These are phyloP conservation scores for Enteromius fasciolatus DNA, from an alignment of 2,797 vertebrate genomes.

Conservation along the genomic window DNA sequence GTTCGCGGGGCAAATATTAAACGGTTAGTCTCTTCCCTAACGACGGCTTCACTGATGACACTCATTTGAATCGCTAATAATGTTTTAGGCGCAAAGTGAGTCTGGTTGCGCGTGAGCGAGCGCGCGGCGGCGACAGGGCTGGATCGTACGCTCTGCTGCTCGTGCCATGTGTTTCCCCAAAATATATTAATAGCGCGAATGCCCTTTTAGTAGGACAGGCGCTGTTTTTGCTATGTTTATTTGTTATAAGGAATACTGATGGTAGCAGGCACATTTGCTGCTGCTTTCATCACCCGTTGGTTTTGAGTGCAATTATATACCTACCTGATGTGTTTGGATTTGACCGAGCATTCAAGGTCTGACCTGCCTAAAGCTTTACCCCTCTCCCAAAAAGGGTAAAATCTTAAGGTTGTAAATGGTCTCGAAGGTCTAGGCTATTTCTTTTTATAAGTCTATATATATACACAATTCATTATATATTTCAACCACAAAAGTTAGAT, in stretches of 20 bases:
- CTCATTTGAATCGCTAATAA: constrained; percentile 71
- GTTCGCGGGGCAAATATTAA: constrained; percentile 60
- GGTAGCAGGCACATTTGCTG: constrained; percentile 5
- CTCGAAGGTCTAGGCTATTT: not conserved
- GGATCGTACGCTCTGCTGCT: constrained; percentile 25
- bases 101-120: constrained; percentile 40
- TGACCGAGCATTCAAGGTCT: not conserved
- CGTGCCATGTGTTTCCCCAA: constrained; percentile 27
- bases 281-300: not conserved
- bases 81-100: constrained; percentile 60
- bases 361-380: not conserved
- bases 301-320: not conserved
- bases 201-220: constrained; percentile 10
- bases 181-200: constrained; percentile 14
- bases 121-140: constrained; percentile 11
- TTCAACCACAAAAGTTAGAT: not conserved
- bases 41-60: constrained; percentile 65
- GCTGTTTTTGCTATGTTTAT: not conserved
- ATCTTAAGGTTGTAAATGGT: not conserved
- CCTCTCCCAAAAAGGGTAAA: not conserved
- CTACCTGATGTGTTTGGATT: not conserved
- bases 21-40: constrained; percentile 70
- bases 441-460: not conserved
- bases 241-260: not conserved
- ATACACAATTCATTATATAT: not conserved